Base-by-base conservation (phyloP, 2,113 vertebrate genomes). In the Pholis gunnellus region DNA sequence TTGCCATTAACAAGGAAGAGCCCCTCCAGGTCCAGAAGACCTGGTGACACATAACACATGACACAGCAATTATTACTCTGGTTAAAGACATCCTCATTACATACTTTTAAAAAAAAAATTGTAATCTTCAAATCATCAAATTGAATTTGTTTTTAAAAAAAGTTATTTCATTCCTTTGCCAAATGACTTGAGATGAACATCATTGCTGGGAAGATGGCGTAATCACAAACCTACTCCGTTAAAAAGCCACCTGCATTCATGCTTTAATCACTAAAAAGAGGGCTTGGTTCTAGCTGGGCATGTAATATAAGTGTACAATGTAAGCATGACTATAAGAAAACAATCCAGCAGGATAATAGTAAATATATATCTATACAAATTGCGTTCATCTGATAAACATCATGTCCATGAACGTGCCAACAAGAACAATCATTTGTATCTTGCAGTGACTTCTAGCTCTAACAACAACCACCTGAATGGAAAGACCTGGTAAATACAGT, bases 1-100 rank as follows among this genome's bases (percentile, higher is more conserved):
- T 98, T 99, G 83, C 98, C 98, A 82, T 99, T 99, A 88, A 99
- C 98, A 94, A 98, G 95, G 94, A 99, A 99, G 95, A 98, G 97
- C 88, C 98, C 97, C 95, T 98, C 96, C 92, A 98, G 95, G 94
- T 98, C 97, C 96, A 99, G 95, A 89, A 96, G 96, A 88, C 97
- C 97, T 98, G 89, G 34, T 5, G 68, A 88, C 36, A 66, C 25
- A 73, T 0, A 25, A 27, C 54, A 57, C 54, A 27, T 14, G n/a
- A 25, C 54, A 50, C 3, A 70, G 15, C 17, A 65, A 40, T 61
- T 6, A 61, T 80, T 42, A 83, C 2, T 31, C 7, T 38, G 14
- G 6, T 38, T 14, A 14, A n/a, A 79, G 2, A 52, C 29, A 59
- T 5, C 8, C 5, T 44, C 42, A 50, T 36, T 11, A 36, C 31